A percentile compares a stretch with the other conserved stretches of the same genome.
These are phyloP conservation scores for Tortrix viridana DNA, from an alignment of 2,888 invertebrate genomes.

Conservation along the genomic window DNA sequence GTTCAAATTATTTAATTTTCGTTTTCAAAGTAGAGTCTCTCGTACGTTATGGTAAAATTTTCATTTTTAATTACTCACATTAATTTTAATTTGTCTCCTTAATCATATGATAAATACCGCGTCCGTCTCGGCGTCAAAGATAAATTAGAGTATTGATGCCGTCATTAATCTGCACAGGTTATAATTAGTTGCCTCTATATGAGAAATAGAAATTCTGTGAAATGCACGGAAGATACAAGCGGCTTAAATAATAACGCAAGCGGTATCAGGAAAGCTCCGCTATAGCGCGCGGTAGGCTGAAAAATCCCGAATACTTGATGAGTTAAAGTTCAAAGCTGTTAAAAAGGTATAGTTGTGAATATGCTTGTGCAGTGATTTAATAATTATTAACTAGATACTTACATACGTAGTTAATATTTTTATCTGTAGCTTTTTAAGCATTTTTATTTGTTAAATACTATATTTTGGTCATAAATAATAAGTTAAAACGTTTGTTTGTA, in stretches of 20 bases:
- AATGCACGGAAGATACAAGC: slow-evolving; percentile 13
- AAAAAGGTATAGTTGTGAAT: neutral
- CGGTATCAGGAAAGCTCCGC: slow-evolving; percentile 1
- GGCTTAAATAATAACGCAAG: too few relatives aligned
- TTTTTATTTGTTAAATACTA: too few relatives aligned
- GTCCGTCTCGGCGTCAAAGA: slow-evolving; percentile 24
- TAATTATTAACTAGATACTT: too few relatives aligned
- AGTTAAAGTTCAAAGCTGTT: too few relatives aligned
- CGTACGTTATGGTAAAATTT: slow-evolving; percentile 3
- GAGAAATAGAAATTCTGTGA: slow-evolving; percentile 22
- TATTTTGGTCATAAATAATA: too few relatives aligned
- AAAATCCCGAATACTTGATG: neutral
- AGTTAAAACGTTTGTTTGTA: too few relatives aligned
- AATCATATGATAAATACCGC: slow-evolving; percentile 31
- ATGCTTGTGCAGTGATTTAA: neutral
- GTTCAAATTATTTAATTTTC: too few relatives aligned
- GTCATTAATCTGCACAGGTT: slow-evolving; percentile 29
- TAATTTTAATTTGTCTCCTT: slow-evolving; percentile 31
- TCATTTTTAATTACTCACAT: slow-evolving; percentile 20
- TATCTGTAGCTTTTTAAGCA: too few relatives aligned
- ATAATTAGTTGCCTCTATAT: slow-evolving; percentile 33
- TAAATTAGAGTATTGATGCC: slow-evolving; percentile 37
- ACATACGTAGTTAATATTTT: too few relatives aligned
- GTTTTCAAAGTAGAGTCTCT: too few relatives aligned
- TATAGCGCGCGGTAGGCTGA: too few relatives aligned